phyloP scores from a whole-genome alignment of 2,113 vertebrate genomes.

The Pyrgilauda ruficollis region DNA sequence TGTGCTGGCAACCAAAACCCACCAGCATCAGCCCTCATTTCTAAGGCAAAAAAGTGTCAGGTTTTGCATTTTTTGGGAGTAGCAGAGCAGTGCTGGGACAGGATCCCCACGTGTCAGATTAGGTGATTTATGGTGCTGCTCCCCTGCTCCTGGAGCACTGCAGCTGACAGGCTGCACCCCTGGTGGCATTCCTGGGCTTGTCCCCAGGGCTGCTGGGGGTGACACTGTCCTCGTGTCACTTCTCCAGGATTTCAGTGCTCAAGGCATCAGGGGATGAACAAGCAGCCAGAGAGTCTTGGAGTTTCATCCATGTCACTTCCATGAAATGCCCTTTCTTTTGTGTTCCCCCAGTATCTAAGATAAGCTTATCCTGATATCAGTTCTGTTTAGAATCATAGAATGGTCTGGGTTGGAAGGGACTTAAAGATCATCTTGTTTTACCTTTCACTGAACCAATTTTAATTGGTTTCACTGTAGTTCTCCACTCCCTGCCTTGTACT shows the following conservation, averaged over 20 bases:
- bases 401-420: background rate
- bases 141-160: background rate
- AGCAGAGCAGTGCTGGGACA: background rate
- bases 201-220: background rate
- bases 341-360: background rate
- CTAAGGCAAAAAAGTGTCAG: background rate
- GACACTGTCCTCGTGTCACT: background rate
- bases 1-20: background rate
- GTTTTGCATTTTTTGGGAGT: background rate
- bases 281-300: background rate
- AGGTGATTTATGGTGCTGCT: background rate
- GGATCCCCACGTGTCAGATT: accelerated
- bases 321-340: background rate
- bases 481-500: background rate
- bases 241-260: background rate
- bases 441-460: background rate
- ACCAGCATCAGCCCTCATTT: background rate
- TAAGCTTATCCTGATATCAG: background rate
- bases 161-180: background rate
- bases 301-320: accelerated
- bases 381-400: background rate
- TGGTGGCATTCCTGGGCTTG: background rate
- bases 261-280: background rate
- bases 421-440: background rate
- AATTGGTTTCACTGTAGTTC: background rate